A percentile compares a stretch with the other conserved stretches of the same genome.
These are phyloP conservation scores for Sciurus vulgaris DNA, from an alignment of 2,797 vertebrate species.

Conservation along the genomic window DNA sequence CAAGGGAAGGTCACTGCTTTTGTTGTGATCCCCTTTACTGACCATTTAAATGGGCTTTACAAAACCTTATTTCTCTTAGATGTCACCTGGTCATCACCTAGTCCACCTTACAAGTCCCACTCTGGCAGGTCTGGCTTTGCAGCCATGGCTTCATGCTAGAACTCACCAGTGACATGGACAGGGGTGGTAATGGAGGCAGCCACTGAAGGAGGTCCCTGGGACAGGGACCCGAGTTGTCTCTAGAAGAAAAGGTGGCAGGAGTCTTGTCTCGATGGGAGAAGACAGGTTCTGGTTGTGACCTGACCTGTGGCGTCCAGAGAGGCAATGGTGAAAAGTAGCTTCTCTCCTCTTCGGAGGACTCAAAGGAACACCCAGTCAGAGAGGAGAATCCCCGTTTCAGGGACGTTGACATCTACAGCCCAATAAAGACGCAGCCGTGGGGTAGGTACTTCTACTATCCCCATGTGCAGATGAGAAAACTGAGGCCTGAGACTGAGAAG, in stretches of 20 bases:
- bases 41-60: neutral
- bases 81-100: neutral
- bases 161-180: neutral
- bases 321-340: neutral
- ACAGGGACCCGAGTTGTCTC: neutral
- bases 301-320: neutral
- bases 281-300: neutral
- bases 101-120: neutral
- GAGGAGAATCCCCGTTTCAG: neutral
- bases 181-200: neutral
- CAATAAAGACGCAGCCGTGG: neutral
- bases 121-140: neutral
- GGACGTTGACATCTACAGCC: neutral
- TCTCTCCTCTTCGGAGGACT: slow-evolving; percentile 13
- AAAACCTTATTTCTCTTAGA: slow-evolving; percentile 3
- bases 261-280: neutral
- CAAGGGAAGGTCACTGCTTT: neutral
- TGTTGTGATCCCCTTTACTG: neutral
- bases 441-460: neutral
- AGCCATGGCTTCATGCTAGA: neutral
- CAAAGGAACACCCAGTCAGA: neutral
- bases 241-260: neutral
- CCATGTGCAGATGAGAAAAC: neutral
- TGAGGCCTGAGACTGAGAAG: neutral
- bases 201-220: neutral